phyloP scores from a whole-genome alignment of 2,797 vertebrate species.

The Myotis planiceps region DNA sequence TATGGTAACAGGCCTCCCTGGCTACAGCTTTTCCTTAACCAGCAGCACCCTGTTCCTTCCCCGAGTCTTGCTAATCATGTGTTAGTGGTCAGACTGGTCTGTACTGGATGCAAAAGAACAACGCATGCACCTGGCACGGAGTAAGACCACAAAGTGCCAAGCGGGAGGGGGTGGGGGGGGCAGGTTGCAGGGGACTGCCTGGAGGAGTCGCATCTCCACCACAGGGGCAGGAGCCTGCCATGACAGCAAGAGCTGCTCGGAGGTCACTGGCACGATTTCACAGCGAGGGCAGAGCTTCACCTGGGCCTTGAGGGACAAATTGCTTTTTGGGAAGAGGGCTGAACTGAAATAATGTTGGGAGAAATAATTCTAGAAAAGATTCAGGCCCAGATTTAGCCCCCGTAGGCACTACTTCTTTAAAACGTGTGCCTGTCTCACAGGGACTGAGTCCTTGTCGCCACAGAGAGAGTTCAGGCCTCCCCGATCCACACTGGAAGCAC shows the following conservation, averaged over 20 bases:
- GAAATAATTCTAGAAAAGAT: not conserved
- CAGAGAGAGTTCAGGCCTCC: not conserved
- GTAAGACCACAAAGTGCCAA: not conserved
- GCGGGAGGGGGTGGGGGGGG: rapidly evolving
- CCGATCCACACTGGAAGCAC: no score
- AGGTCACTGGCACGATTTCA: no score
- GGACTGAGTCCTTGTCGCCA: not conserved
- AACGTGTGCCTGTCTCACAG: rapidly evolving
- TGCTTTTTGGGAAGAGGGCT: not conserved
- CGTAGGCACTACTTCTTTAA: not conserved
- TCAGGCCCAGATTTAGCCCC: not conserved
- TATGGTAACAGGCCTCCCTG: not conserved
- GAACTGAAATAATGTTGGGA: not conserved
- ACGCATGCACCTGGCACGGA: rapidly evolving
- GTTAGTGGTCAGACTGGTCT: not conserved
- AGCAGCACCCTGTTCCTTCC: not conserved
- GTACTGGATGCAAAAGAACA: not conserved
- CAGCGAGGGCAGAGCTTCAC: no score
- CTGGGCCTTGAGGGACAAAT: not conserved
- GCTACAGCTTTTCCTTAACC: not conserved
- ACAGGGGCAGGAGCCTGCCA: not conserved
- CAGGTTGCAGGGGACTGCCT: not conserved
- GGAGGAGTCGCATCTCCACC: not conserved
- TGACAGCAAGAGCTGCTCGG: rapidly evolving
- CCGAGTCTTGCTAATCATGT: not conserved